Evolutionary conservation across 2,888 invertebrate species (phyloP), one percentile per base, ranked within the genome.

Genomic region (Belgica antarctica): DNA sequence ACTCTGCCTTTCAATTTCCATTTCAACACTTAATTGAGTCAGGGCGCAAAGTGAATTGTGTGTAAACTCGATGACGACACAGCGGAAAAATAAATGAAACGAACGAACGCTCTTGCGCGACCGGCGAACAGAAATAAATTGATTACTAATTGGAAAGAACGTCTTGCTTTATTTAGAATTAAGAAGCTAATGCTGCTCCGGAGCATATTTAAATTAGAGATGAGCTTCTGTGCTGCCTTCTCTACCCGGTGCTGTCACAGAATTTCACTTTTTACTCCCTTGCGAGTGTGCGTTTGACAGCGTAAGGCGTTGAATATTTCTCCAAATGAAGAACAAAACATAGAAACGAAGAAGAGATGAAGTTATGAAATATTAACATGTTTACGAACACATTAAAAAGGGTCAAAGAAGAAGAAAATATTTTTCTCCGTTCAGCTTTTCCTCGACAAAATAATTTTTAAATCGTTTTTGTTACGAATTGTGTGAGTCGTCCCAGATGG

Each of bases 61-160:
- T 25, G 59, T 59, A 59, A 59, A 59, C 27, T 22, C 2, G 12
- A 27, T 27, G 59, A 27, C 27, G 5, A 12, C 27, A 8, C 10
- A 59, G n/a, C 22, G 25, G 17, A 25, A n/a, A 27, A 27, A 8
- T 12, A 19, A 59, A 52, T 4, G 25, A 24, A 17, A 46, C 12
- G 17, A 12, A n/a, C n/a, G n/a, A n/a, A 47, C 34, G 36, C 25
- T 61, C 25, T 25, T 17, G 41, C 31, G 41, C 59, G 46, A 36
- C 34, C 59, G 59, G 41, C 34, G 41, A 59, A 36, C 70, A 34
- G 61, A 70, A 70, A 70, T 70, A 70, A 70, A 70, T 59, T 61
- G 70, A 70, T 70, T 70, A 70, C 70, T 70, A 70, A 70, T 70
- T 70, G 61, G 70, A 61, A 61, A 70, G 41, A 70, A 70, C 70